These are phyloP conservation scores for Pollenia griseotomentosa DNA, from an alignment of 2,888 invertebrate genomes.

Conservation along the genomic window DNA sequence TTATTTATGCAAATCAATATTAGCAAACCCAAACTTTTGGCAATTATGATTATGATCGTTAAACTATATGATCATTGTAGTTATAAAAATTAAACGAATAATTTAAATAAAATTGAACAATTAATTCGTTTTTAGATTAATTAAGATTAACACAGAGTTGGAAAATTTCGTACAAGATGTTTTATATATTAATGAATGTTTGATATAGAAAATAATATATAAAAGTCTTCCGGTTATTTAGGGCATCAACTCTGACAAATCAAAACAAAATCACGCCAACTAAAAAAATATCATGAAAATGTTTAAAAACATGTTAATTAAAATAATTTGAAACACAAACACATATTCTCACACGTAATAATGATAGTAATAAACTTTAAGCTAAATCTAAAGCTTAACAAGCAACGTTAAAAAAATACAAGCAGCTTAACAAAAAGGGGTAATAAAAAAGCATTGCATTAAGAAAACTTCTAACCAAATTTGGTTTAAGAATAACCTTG, in stretches of 20 bases:
- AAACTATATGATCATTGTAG: too few species aligned
- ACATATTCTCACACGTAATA: not conserved
- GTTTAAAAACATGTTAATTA: constrained; percentile 26
- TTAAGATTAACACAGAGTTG: not conserved
- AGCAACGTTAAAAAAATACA: not conserved
- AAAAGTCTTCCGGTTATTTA: constrained; percentile 33
- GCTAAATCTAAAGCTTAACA: not conserved
- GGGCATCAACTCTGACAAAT: not conserved
- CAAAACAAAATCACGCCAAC: not conserved
- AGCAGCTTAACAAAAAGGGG: not conserved
- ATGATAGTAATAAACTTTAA: constrained; percentile 6
- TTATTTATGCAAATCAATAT: constrained; percentile 30
- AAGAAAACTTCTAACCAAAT: too few species aligned
- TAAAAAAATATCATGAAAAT: not conserved
- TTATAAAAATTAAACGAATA: too few species aligned
- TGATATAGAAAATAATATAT: not conserved
- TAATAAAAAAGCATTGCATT: too few species aligned
- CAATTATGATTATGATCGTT: not conserved
- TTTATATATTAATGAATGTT: not conserved
- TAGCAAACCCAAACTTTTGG: not conserved
- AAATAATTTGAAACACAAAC: not conserved
- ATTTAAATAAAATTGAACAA: too few species aligned
- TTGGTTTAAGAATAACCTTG: too few species aligned
- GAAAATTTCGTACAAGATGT: not conserved
- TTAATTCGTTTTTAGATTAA: too few species aligned